Percentiles rank a stretch among this genome's conserved stretches.
Conservation (phyloP, 2,797 vertebrate species). For the Mionectes olivaceus region DNA sequence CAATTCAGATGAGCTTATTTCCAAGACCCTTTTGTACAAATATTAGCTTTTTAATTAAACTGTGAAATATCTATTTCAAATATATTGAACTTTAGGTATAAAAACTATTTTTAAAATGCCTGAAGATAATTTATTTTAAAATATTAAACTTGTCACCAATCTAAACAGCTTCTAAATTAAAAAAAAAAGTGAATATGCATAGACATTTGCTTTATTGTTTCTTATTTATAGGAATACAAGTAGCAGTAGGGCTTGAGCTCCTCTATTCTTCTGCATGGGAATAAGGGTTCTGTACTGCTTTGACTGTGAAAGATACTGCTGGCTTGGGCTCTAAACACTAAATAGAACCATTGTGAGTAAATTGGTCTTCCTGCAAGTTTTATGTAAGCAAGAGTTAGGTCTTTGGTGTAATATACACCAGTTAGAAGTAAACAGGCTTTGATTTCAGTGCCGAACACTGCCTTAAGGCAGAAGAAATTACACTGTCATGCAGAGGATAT, state of each 20-base stretch:
- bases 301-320: constrained; percentile 19
- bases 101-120: not conserved
- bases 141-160: not conserved
- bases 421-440: constrained; percentile 94
- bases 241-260: not conserved
- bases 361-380: constrained; percentile 54
- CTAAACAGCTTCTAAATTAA: not conserved
- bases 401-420: constrained; percentile 84
- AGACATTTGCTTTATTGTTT: not conserved
- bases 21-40: not conserved
- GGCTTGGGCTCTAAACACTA: constrained; percentile 25
- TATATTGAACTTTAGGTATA: not conserved
- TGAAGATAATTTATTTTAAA: not conserved
- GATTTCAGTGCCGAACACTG: constrained; percentile 91
- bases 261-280: not conserved
- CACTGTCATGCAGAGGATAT: constrained; percentile 93
- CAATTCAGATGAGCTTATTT: not conserved
- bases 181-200: not conserved
- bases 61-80: not conserved
- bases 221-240: not conserved
- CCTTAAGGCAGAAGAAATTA: constrained; percentile 94
- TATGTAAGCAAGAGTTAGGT: constrained; percentile 77
- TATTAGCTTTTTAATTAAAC: not conserved
- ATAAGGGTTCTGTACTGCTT: constrained; percentile 12
- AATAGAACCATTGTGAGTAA: constrained; percentile 59